A percentile compares a stretch with the other conserved stretches of the same genome.
Conservation (phyloP, 2,888 invertebrate genomes). For the Zhuqinia jingwanae region DNA sequence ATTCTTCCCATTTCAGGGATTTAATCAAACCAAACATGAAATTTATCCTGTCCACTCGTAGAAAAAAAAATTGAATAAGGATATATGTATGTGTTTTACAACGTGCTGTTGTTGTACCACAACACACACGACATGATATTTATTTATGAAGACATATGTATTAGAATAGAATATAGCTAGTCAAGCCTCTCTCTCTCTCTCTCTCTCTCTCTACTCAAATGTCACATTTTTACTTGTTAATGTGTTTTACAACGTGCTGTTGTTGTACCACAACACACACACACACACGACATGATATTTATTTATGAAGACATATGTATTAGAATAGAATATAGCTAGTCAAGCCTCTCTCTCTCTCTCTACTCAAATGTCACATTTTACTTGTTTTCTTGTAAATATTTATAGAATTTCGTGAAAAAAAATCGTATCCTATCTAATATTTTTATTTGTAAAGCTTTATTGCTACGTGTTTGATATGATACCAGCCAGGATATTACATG, state of each 20-base stretch:
- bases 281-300: constrained; percentile 49
- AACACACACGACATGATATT: constrained; percentile 50
- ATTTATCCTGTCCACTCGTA: constrained; percentile 1
- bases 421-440: constrained; percentile 35
- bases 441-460: constrained; percentile 32
- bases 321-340: too few relatives aligned
- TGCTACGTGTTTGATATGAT: neutral
- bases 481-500: neutral
- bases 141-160: constrained; percentile 30
- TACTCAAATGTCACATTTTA: constrained; percentile 43
- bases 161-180: too few relatives aligned
- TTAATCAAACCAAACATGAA: constrained; percentile 49
- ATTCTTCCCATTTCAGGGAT: constrained; percentile 44
- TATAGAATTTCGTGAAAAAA: constrained; percentile 29
- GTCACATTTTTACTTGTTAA: constrained; percentile 45
- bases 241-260: neutral
- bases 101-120: constrained; percentile 10
- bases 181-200: too few relatives aligned
- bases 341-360: too few relatives aligned
- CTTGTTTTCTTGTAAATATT: constrained; percentile 62
- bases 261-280: too few relatives aligned
- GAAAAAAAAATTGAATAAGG: constrained; percentile 25
- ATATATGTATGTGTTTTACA: constrained; percentile 4
- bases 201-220: constrained; percentile 9
- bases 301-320: constrained; percentile 28